Conservation (phyloP, 2,113 vertebrate genomes). For the Colossoma macropomum region DNA sequence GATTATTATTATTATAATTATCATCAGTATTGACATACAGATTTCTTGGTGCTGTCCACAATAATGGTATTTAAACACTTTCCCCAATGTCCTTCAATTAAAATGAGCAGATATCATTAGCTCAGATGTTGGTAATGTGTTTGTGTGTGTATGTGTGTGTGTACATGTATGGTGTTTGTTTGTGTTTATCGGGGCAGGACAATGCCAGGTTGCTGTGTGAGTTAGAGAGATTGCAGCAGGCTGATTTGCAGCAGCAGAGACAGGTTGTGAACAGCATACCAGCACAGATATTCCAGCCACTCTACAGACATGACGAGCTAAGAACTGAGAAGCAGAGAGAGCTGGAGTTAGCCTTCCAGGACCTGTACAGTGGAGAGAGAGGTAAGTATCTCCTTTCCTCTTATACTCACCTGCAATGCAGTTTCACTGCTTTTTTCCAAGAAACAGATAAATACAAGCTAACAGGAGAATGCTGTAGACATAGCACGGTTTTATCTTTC, state of each 20-base stretch:
- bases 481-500: not conserved
- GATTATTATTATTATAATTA: no score
- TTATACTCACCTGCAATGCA: not conserved
- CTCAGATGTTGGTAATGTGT: no score
- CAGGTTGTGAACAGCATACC: conserved; percentile 83
- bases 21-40: no score
- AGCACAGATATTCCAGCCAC: conserved; percentile 82
- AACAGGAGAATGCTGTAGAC: not conserved
- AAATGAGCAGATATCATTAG: no score
- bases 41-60: no score
- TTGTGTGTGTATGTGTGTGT: no score
- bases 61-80: no score
- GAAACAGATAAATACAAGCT: no score
- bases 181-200: conserved; percentile 73
- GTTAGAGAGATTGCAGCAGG: conserved; percentile 86
- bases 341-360: conserved; percentile 91
- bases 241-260: conserved; percentile 83
- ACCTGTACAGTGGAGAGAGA: conserved; percentile 85
- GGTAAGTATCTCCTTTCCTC: conserved; percentile 70
- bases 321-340: conserved; percentile 88
- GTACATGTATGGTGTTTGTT: not conserved
- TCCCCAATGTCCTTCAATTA: no score
- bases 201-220: conserved; percentile 84
- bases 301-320: conserved; percentile 78
- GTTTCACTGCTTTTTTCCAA: no score